Conservation (phyloP, 2,888 invertebrate species). For the Notodromas monacha region DNA sequence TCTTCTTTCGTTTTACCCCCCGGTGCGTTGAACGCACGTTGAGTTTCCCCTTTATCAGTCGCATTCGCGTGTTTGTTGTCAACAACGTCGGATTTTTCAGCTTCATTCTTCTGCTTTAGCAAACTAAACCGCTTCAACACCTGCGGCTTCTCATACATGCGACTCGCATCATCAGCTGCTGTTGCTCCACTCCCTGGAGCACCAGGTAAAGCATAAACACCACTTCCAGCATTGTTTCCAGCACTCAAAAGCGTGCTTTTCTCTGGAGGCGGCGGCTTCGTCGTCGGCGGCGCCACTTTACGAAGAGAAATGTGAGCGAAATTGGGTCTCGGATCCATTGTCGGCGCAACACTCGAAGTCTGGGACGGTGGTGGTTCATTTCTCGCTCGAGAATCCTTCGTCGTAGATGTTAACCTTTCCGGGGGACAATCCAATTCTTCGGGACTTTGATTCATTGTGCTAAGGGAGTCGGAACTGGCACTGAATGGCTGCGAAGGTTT, state of each 20-base stretch:
- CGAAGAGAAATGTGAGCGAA: conserved; percentile 1
- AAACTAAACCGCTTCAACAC: conserved; percentile 1
- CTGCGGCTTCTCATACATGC: not conserved
- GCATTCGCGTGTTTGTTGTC: too few relatives aligned
- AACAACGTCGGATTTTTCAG: not conserved
- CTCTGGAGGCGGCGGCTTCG: too few relatives aligned
- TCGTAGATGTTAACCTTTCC: too few relatives aligned
- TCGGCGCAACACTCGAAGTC: not conserved
- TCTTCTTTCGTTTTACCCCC: too few relatives aligned
- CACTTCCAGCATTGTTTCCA: not conserved
- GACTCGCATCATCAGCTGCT: not conserved
- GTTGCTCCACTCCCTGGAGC: not conserved
- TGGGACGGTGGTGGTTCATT: not conserved
- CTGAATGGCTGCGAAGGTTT: not conserved
- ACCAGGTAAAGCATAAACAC: not conserved
- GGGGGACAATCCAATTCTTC: too few relatives aligned
- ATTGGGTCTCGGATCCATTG: not conserved
- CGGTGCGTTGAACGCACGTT: too few relatives aligned
- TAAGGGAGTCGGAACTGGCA: not conserved
- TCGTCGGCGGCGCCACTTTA: too few relatives aligned
- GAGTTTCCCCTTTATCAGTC: conserved; percentile 10
- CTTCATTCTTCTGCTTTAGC: conserved; percentile 4
- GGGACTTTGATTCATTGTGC: too few relatives aligned
- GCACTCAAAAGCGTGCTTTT: too few relatives aligned
- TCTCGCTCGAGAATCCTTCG: too few relatives aligned